Percentiles rank a stretch among this genome's conserved stretches.
Conservation (phyloP, 2,797 vertebrate genomes). For the Liparis tanakae region DNA sequence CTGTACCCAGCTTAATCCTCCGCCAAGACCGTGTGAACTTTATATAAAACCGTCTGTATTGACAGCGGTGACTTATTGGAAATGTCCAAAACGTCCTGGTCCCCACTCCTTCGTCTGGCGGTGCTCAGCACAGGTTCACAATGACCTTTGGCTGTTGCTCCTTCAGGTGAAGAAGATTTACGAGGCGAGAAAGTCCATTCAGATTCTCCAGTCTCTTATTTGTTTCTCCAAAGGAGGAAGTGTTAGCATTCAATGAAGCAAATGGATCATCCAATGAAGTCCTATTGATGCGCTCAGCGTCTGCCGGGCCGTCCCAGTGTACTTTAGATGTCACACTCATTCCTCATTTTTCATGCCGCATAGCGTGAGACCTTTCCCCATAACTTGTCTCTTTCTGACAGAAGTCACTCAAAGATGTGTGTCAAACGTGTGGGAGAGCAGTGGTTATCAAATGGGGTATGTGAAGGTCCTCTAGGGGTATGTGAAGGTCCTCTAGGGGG, state of each 20-base stretch:
- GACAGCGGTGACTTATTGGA: slow-evolving; percentile 70
- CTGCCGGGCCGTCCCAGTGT: background rate
- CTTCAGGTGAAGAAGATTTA: slow-evolving; percentile 43
- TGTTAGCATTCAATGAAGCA: background rate
- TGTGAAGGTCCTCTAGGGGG: no score
- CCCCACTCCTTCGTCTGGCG: background rate
- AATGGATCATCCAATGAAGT: slow-evolving; percentile 17
- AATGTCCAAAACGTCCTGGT: slow-evolving; percentile 52
- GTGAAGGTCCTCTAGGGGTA: no score
- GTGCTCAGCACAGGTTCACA: slow-evolving; percentile 20
- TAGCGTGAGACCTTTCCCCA: background rate
- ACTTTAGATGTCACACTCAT: background rate
- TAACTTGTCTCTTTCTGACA: no score
- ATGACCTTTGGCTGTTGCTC: slow-evolving; percentile 39
- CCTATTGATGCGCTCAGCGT: slow-evolving; percentile 20
- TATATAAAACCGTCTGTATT: slow-evolving; percentile 63
- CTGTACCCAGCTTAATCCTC: slow-evolving; percentile 76
- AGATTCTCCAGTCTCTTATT: slow-evolving; percentile 9
- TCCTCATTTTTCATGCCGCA: slow-evolving; percentile 1
- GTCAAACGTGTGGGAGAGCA: no score
- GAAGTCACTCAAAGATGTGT: no score
- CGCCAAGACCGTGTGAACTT: slow-evolving; percentile 66
- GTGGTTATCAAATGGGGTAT: no score
- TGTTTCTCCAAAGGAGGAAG: slow-evolving; percentile 19
- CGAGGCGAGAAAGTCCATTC: background rate